These are phyloP conservation scores for Xanthorhoe spadicearia DNA, from an alignment of 2,888 invertebrate species.

Conservation along the genomic window DNA sequence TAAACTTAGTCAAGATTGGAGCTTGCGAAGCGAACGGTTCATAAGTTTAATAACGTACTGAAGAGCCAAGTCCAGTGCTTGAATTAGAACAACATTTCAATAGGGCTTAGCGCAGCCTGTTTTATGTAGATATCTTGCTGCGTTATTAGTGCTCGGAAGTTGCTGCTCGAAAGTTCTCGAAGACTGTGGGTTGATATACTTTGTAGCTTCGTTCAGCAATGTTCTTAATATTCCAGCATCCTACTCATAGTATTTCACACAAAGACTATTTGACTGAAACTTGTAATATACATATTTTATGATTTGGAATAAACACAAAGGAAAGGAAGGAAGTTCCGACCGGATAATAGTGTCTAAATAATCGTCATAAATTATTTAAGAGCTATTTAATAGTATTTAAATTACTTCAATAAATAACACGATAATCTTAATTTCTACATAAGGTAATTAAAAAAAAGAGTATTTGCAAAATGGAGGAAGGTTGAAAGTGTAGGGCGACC, in stretches of 20 bases:
- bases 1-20: slow-evolving; percentile 21
- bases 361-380: too few species aligned
- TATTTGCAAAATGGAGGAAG: neutral
- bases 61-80: slow-evolving; percentile 27
- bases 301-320: too few species aligned
- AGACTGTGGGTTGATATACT: neutral
- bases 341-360: too few species aligned
- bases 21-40: slow-evolving; percentile 28
- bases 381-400: too few species aligned
- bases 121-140: slow-evolving; percentile 58
- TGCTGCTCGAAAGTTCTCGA: slow-evolving; percentile 49
- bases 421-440: too few species aligned
- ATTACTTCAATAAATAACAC: too few species aligned
- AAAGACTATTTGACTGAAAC: too few species aligned
- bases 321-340: too few species aligned
- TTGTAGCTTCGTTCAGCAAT: slow-evolving; percentile 4
- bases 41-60: slow-evolving; percentile 39
- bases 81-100: slow-evolving; percentile 42
- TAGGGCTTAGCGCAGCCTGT: slow-evolving; percentile 43
- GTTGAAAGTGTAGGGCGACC: slow-evolving; percentile 33
- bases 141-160: slow-evolving; percentile 54
- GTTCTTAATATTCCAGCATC: too few species aligned
- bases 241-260: too few species aligned
- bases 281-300: too few species aligned
- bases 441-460: too few species aligned